These are phyloP conservation scores for Stomorhina lunata DNA, from an alignment of 2,888 invertebrate genomes.

Conservation along the genomic window DNA sequence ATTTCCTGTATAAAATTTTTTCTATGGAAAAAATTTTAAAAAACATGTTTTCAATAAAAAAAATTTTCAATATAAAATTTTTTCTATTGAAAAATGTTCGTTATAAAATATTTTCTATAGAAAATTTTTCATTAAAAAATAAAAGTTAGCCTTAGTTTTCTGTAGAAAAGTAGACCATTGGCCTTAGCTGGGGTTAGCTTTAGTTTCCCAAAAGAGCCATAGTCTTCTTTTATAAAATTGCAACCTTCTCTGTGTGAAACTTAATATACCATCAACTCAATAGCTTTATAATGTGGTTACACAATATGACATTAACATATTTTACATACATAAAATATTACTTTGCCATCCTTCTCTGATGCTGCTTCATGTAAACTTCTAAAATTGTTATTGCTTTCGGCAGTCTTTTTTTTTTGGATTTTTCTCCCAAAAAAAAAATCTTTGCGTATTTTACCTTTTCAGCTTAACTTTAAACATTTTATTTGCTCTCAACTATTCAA, in stretches of 20 bases:
- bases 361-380: background rate
- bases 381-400: background rate
- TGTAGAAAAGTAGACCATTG: no score
- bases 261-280: background rate
- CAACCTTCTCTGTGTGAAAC: background rate
- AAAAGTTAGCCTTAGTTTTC: no score
- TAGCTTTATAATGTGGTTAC: constrained; percentile 8
- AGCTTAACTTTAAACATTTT: constrained; percentile 42
- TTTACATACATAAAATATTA: constrained; percentile 10
- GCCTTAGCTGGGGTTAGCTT: no score
- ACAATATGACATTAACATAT: constrained; percentile 50
- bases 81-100: no score
- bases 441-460: background rate
- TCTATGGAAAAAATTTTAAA: no score
- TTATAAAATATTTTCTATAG: no score
- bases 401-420: background rate
- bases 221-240: no score
- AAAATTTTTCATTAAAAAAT: no score
- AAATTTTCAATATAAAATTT: no score
- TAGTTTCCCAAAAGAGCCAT: no score
- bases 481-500: constrained; percentile 31
- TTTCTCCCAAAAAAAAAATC: background rate
- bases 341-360: constrained; percentile 11
- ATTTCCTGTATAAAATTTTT: no score
- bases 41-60: no score